Conservation (phyloP, 1,140 invertebrate genomes). For the Heterodera carotae region DNA sequence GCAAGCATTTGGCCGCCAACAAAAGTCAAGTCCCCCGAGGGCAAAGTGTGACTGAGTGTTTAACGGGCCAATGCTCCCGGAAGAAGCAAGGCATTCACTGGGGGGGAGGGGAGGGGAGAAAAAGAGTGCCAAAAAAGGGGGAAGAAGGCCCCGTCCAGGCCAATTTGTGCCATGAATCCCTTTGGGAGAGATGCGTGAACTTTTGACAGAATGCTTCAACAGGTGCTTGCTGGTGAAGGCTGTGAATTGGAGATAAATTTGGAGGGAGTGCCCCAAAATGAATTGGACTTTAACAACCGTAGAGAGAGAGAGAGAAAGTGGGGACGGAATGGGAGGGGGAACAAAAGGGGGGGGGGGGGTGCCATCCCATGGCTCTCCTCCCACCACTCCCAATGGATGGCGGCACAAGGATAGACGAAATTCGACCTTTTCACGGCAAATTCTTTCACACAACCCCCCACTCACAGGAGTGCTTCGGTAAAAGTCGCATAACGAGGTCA, state of each 20-base stretch:
- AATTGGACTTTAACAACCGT: background rate
- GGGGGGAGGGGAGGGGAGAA: background rate
- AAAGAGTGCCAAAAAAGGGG: background rate
- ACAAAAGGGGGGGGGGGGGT: too few relatives aligned
- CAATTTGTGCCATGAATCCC: background rate
- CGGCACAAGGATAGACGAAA: background rate
- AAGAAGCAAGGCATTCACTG: slow-evolving; percentile 3
- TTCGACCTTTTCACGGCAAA: background rate
- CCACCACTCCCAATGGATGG: too few relatives aligned
- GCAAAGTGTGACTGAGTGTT: background rate
- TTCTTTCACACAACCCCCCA: background rate
- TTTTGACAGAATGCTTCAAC: background rate
- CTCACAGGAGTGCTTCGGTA: background rate
- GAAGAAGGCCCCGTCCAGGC: background rate
- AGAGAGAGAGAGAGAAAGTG: background rate
- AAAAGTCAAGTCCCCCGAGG: slow-evolving; percentile 6
- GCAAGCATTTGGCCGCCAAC: too few relatives aligned
- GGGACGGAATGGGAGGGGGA: background rate
- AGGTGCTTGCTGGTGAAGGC: too few relatives aligned
- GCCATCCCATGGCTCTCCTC: too few relatives aligned
- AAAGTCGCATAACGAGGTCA: background rate
- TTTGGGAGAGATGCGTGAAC: background rate
- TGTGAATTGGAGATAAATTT: background rate
- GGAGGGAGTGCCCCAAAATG: too few relatives aligned
- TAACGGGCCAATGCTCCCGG: slow-evolving; percentile 4